Evolutionary conservation across 1,140 invertebrate genomes (phyloP).

Genomic region (Penaeus indicus): DNA sequence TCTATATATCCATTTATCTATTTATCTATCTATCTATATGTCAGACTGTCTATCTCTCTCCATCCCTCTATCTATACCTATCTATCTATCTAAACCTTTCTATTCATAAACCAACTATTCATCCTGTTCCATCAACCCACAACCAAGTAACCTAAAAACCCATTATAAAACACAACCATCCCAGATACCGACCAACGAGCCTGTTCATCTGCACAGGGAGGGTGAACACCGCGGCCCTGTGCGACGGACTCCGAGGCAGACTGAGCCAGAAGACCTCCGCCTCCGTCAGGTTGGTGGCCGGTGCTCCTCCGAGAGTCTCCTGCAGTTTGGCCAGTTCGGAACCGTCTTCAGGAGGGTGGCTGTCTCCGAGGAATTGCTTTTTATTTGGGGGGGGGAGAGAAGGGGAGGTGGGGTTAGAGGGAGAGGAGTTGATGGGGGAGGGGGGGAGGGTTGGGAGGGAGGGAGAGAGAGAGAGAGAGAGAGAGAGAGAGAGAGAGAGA

Average conservation of each 20-base stretch:
- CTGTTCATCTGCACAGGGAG: constrained; percentile 49
- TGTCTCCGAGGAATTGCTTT: constrained; percentile 46
- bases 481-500: neutral
- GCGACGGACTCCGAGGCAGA: constrained; percentile 43
- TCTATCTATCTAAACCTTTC: neutral
- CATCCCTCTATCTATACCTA: too few species aligned
- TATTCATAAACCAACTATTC: neutral
- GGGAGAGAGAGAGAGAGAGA: too few species aligned
- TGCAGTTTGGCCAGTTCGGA: constrained; percentile 41
- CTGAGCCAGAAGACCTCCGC: constrained; percentile 53
- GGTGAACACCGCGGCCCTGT: constrained; percentile 49
- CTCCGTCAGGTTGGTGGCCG: constrained; percentile 22
- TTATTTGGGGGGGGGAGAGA: neutral
- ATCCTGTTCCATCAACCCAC: neutral
- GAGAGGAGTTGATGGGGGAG: neutral
- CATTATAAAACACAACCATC: neutral
- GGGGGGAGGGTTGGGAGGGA: neutral
- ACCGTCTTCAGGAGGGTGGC: constrained; percentile 37
- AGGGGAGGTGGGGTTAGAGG: neutral
- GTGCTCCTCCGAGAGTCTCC: constrained; percentile 33
- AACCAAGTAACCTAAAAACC: too few species aligned
- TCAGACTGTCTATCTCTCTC: neutral
- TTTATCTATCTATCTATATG: neutral
- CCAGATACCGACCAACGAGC: constrained; percentile 34
- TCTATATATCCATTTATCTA: neutral